Base-by-base conservation (phyloP, 2,113 vertebrate species). In the Sciurus niger region DNA sequence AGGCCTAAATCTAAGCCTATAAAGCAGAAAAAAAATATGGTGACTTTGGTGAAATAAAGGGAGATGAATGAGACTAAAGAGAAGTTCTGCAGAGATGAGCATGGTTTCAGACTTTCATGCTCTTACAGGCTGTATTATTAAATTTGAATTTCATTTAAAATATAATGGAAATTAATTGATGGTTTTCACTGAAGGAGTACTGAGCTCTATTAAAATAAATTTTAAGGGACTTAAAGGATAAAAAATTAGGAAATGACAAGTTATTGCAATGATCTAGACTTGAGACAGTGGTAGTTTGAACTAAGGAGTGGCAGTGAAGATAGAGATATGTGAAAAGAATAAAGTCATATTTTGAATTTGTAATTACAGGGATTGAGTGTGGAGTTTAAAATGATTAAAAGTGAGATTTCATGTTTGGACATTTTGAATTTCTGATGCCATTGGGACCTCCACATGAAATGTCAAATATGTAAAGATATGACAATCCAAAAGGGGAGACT, bases 91-190 rank as follows among this genome's bases (percentile, higher is more conserved):
- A 70, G 28, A 43, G 12, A 51, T 37, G 51, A 4, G 20, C 13
- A 51, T 9, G 28, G 1, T 0, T 8, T 77, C 1, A 83, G 13
- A 11, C 7, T 55, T 58, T 28, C 22, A 32, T 34, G 6, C 1
- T 28, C 37, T 77, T 65, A 84, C 1, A 73, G 30, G 16, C 14
- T 78, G 24, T 88, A 30, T 73, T n/a, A 88, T 78, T 78, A 70
- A 72, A 84, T 72, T 51, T 70, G 34, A 70, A 55, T 78, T 37
- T 70, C 0, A 4, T 60, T 13, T 7, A 34, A 67, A 73, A 84
- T 67, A 46, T 43, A 51, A 34, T 46, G 51, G 4, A 80, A 84
- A 76, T 0, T 20, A 4, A 74, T 10, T 53, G 2, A 79, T 68
- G 11, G 1, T 88, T 84, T 95, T n/a, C 70, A 76, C 55, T 20